Evolutionary conservation across 2,113 vertebrate genomes (phyloP), one percentile per base, ranked within the genome.

Genomic region (Deroptyus accipitrinus): DNA sequence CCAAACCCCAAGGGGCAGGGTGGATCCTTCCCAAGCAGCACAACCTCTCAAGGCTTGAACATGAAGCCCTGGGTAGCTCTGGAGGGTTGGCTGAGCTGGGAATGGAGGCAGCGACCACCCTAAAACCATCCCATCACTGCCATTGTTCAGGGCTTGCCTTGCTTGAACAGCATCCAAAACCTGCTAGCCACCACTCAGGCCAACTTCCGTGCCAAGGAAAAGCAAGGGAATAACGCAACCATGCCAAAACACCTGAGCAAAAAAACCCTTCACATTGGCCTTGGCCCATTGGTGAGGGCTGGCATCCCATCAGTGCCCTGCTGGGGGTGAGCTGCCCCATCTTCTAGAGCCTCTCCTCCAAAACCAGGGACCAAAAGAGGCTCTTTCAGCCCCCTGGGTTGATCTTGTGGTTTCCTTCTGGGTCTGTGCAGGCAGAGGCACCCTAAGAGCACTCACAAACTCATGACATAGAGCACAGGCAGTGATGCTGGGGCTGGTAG

Each of bases 1-100:
- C 0, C 0, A 2, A 74, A 59, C 6, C 37, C 24, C 0, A 44
- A 80, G 7, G 35, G 52, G 19, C 11, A 66, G 57, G 77, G 70
- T 49, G 61, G 74, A 54, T 27, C 41, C 51, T 46, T 42, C 31
- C n/a, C 30, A 55, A 90, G 33, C 3, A 59, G 14, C 51, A 63
- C 30, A 28, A 35, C 18, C 37, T 44, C 81, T 73, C 57, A 30
- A 74, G 48, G 64, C 18, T 83, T 13, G 11, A 79, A 63, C 24
- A 72, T 19, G 6, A 49, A 64, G 22, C 73, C 48, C 18, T 33
- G 54, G 44, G 63, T 59, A 85, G 62, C 37, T 22, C 35, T 39
- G 31, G 24, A 90, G n/a, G 25, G 42, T 20, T 74, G 6, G 0
- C 11, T 6, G 46, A 49, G 76, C 51, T 83, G 69, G n/a, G 30